Base-by-base conservation (phyloP, 2,797 vertebrate species). In the Hippoglossus hippoglossus region DNA sequence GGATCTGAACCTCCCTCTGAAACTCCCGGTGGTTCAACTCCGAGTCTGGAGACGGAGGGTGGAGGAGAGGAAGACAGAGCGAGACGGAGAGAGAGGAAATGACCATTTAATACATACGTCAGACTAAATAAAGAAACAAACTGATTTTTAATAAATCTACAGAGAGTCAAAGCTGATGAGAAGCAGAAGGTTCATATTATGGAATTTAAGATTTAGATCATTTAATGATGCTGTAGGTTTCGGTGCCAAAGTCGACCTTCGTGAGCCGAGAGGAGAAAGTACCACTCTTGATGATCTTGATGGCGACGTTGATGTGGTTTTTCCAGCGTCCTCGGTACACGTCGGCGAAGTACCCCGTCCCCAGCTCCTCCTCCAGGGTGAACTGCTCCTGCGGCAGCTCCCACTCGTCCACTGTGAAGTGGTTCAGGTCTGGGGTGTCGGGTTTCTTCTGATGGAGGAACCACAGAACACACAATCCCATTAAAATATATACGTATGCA, bases 271-370 rank as follows among this genome's bases (percentile, higher is more conserved):
- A 47, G 19, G 28, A 66, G 31, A 1, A 54, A 63, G 1, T 88
- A 83, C 93, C 91, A 16, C 61, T 92, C 77, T 93, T 94, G 52
- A 95, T 75, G 78, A 94, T 87, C 90, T 95, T 95, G 71, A 95
- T 89, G 39, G 96, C 96, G 15, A 96, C 96, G 0, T 74, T 87
- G 24, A 95, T 92, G 25, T 77, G 81, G 67, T 91, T 90, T 68
- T 94, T 96, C 96, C 96, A 97, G 44, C 75, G 86, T 10, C 96
- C 96, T 5, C 82, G 80, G 61, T 94, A 91, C 70, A 97, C 96
- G 0, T 95, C 88, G 2, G 95, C 92, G 1, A 96, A 97, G 83
- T 82, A 93, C 4, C 96, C 95, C 0, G 87, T 87, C 19, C 96
- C 96, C 56, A 97, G 90, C 82, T 90, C 88, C 74, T 88, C 74